Evolutionary conservation across 2,888 invertebrate genomes (phyloP), one percentile per base, ranked within the genome.

Genomic region (Beris chalybata): DNA sequence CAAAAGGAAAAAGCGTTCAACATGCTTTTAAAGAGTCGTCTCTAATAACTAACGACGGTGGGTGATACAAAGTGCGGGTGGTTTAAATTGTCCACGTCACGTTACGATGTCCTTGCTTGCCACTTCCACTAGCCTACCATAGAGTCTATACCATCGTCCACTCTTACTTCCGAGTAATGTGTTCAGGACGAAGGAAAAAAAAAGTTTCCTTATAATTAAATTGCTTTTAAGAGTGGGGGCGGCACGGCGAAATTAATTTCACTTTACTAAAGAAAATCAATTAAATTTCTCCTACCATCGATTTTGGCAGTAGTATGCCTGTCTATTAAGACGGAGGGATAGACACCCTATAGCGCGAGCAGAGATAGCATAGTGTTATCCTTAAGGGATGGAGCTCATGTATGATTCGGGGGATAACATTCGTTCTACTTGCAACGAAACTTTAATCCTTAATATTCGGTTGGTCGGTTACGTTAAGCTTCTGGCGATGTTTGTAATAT

Each of bases 181-280:
- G 30, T 52, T 22, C 50, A 7, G 48, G 48, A 48, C 22, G 22
- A 1, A 22, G 3, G 4, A 22, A 12, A 44, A 58, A 55, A 66
- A 61, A 69, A 66, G 54, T 69, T 69, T 59, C 57, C 53, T 64
- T 67, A 69, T 67, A 69, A 69, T 69, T 69, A 69, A 69, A 69
- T 69, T 61, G 69, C 69, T 67, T 67, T 67, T 65, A 67, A 65
- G 65, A 63, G 58, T 43, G 30, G 5, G 61, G 32, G 22, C 31
- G 52, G 38, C 43, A 22, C 31, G 52, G 38, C 50, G 52, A 67
- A 69, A 69, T 69, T 69, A 69, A 67, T 69, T 69, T 69, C 67
- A 67, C 55, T 69, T 69, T 67, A 57, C 63, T 56, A 64, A 65
- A 65, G 69, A 65, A 67, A 69, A 69, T 69, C 69, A 69, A 69